Conservation (phyloP, 1,140 invertebrate genomes). For the Caenorhabditis briggsae region DNA sequence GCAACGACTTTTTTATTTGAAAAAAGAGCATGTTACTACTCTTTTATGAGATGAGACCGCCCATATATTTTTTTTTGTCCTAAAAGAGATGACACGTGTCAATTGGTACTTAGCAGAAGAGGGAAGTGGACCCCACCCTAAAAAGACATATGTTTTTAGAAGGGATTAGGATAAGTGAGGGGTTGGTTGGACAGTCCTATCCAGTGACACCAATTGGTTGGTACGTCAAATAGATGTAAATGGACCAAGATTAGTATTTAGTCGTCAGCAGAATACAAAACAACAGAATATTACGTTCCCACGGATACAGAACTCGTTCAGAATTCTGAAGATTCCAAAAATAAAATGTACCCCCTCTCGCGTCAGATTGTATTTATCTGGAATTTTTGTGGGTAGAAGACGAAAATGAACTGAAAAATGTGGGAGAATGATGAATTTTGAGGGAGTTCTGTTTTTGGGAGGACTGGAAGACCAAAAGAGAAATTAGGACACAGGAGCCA, state of each 20-base stretch:
- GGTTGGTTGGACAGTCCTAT: background rate
- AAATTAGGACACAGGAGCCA: too few species aligned
- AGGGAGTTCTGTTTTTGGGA: too few species aligned
- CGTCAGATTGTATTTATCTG: background rate
- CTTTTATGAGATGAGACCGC: slow-evolving; percentile 25
- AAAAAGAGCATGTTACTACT: background rate
- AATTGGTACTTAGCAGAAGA: slow-evolving; percentile 20
- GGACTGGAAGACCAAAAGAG: too few species aligned
- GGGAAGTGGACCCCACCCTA: background rate
- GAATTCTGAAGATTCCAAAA: background rate
- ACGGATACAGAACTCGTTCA: background rate
- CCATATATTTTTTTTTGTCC: background rate
- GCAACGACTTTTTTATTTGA: slow-evolving; percentile 15
- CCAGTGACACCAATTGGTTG: slow-evolving; percentile 21
- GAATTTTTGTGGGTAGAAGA: background rate
- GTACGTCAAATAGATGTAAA: slow-evolving; percentile 8
- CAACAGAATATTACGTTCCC: background rate
- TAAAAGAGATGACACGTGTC: slow-evolving; percentile 27
- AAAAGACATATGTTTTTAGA: slow-evolving; percentile 45
- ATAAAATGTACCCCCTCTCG: background rate
- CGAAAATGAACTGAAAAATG: background rate
- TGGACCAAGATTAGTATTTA: background rate
- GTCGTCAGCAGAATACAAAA: background rate
- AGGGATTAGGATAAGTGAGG: slow-evolving; percentile 36
- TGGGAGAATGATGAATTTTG: too few species aligned